Evolutionary conservation across 2,888 invertebrate species (phyloP), one percentile per base, ranked within the genome.

Genomic region (Hyppa rectilinea): DNA sequence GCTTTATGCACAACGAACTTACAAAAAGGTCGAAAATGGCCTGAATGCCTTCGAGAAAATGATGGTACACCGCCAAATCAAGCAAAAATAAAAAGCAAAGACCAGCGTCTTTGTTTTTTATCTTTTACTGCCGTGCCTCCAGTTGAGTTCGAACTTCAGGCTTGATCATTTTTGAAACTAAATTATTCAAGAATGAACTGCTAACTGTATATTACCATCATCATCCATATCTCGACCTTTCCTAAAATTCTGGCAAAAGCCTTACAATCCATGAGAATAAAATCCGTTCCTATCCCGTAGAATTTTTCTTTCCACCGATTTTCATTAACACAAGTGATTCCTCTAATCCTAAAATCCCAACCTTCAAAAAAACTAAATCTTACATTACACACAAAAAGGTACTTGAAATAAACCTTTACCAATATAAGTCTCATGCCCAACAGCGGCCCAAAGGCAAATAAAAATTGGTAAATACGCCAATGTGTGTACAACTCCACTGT

Each of bases 401-500:
- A 36, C 71, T 65, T 71, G 34, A 71, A 26, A 31, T 47, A 47
- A 47, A 53, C 55, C 45, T 26, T 31, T 47, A 43, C 31, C 14
- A 29, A 31, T n/a, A n/a, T n/a, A n/a, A n/a, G n/a, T 38, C 36
- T 55, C 23, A 40, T 34, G 38, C 31, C 17, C 38, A 47, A 49
- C 31, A 17, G 58, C 6, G 29, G 14, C 14, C 29, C 43, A 50
- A 45, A 34, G 7, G 43, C 38, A 72, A 77, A 72, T 62, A 78
- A 52, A 62, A 38, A 62, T 67, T 7, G 23, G 78, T 61, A 64
- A 71, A 78, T 71, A 71, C 55, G 34, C 45, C 29, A n/a, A n/a
- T n/a, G 10, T 36, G 45, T 55, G 56, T 31, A 58, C 40, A 53
- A 49, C 36, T 23, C 17, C 43, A 52, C 31, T n/a, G 26, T 47